Evolutionary conservation across 2,113 vertebrate genomes (phyloP).

Genomic region (Porphyrio hochstetteri): DNA sequence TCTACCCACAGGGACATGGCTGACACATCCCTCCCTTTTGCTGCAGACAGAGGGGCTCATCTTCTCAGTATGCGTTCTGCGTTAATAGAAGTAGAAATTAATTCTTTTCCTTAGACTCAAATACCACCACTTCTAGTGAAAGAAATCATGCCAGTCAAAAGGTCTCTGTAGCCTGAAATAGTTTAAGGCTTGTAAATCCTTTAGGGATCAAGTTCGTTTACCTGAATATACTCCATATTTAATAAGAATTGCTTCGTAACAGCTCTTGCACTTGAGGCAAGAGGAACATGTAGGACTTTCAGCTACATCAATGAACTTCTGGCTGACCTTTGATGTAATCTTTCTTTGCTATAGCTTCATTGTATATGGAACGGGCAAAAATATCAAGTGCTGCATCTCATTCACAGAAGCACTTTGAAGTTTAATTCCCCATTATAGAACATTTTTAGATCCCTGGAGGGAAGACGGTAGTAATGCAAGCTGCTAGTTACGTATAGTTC

Average conservation of each 20-base stretch:
- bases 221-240: not conserved
- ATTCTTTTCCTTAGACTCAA: not conserved
- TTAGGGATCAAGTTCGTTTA: not conserved
- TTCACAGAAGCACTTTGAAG: slow-evolving; percentile 21
- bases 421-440: slow-evolving; percentile 30
- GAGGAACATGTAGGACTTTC: not conserved
- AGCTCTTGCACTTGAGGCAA: not conserved
- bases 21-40: not conserved
- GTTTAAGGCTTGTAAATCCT: slow-evolving; percentile 10
- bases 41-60: not conserved
- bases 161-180: not conserved
- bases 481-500: not conserved
- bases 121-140: not conserved
- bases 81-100: not conserved
- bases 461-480: not conserved
- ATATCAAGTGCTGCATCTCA: slow-evolving; percentile 22
- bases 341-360: slow-evolving; percentile 7
- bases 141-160: not conserved
- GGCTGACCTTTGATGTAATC: slow-evolving; percentile 16
- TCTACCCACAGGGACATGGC: not conserved
- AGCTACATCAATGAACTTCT: not conserved
- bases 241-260: not conserved
- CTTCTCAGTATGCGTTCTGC: accelerated
- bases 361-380: not conserved
- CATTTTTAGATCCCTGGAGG: not conserved